Evolutionary conservation across 1,140 invertebrate genomes (phyloP), one percentile per base, ranked within the genome.

Genomic region (Galleria mellonella): DNA sequence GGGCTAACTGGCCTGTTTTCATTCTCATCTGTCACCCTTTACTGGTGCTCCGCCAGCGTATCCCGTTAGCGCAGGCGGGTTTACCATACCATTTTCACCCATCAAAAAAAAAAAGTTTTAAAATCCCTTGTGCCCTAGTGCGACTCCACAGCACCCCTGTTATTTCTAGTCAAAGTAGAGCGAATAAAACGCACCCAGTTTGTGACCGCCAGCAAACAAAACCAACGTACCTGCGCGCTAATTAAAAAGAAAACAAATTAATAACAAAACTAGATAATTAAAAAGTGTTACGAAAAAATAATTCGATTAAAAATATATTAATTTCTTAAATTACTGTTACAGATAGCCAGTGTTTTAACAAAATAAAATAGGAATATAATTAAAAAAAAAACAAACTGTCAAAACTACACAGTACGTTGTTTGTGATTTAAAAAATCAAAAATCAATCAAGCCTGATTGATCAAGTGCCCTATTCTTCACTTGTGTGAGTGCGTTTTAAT

Each of bases 171-270:
- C 46, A 55, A 56, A 46, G 51, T 65, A 59, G 49, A 52, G 48
- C 54, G 52, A 57, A 60, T 52, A 62, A 56, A 56, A 58, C 43
- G 38, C 53, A 53, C 13, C 44, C 64, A 72, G 70, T 72, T 50
- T 62, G 56, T 55, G 52, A 53, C 43, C 51, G 59, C 38, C 41
- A 60, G 61, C 55, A 61, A 57, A 51, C 55, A 67, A 59, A 63
- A 51, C 50, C 12, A 47, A 51, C 48, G 48, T 28, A 12, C 32
- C n/a, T n/a, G n/a, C n/a, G 41, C 29, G 44, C 38, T 47, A 51
- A 33, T 33, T 49, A 51, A 40, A 44, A 45, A 47, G 29, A 41
- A 33, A 32, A 27, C 15, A 38, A 35, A 9, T 46, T 42, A 39
- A 44, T n/a, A n/a, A n/a, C n/a, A 23, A 23, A 23, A 23, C 2